phyloP scores from a whole-genome alignment of 2,113 vertebrate genomes.

The Psilopogon haemacephalus region DNA sequence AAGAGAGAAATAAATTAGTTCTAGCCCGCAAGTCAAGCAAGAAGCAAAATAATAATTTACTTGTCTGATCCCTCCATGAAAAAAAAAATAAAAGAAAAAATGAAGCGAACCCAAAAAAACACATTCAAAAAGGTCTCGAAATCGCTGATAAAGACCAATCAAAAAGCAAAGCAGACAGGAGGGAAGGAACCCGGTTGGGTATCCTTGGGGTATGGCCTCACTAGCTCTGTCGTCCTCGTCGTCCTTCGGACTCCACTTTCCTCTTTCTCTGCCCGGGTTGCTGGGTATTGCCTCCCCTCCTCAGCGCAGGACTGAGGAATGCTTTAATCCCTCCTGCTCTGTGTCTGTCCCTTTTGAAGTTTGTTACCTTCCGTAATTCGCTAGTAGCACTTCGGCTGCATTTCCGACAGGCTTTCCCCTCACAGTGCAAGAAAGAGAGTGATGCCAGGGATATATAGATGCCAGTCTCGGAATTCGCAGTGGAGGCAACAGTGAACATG shows the following conservation, averaged over 20 bases:
- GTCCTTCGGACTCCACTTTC: background rate
- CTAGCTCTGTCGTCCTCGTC: background rate
- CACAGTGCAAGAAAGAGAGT: background rate
- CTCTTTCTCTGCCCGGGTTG: background rate
- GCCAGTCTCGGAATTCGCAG: background rate
- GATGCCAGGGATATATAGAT: background rate
- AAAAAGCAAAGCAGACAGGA: background rate
- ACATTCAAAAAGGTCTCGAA: background rate
- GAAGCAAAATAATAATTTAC: conserved; percentile 26
- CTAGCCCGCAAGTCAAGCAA: background rate
- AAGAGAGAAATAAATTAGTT: conserved; percentile 11
- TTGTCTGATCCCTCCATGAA: background rate
- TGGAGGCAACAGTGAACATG: fast-evolving
- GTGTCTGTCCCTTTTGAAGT: background rate
- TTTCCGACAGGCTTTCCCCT: background rate
- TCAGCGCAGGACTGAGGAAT: background rate
- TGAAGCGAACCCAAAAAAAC: too few relatives aligned
- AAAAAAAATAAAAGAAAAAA: background rate
- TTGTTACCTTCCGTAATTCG: background rate
- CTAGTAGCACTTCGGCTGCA: background rate
- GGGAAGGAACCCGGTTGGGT: background rate
- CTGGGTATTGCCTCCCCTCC: background rate
- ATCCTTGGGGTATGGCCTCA: background rate
- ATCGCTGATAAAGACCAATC: background rate
- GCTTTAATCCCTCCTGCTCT: background rate